Percentiles rank a stretch among this genome's conserved stretches.
phyloP scores from a whole-genome alignment of 1,140 invertebrate species.

The Stenopsyche tienmushanensis region DNA sequence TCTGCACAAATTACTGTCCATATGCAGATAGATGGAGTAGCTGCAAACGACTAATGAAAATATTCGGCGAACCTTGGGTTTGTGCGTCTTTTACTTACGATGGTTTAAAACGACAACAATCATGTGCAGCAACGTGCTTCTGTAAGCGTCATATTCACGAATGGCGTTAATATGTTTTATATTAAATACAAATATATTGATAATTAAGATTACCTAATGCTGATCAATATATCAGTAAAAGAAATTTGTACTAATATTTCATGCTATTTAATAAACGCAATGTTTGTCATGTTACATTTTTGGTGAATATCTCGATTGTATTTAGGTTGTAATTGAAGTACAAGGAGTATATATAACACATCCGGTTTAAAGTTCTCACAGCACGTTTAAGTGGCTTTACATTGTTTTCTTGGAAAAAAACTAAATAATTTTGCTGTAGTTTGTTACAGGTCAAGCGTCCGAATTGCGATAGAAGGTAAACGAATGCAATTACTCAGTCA shows the following conservation, averaged over 20 bases:
- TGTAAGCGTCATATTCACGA: constrained; percentile 57
- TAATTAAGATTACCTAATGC: too few relatives aligned
- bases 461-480: neutral
- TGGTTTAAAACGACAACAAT: constrained; percentile 57
- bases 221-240: too few relatives aligned
- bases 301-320: too few relatives aligned
- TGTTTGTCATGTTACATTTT: too few relatives aligned
- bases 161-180: constrained; percentile 48
- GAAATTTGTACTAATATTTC: too few relatives aligned
- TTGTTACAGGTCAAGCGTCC: neutral
- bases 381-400: too few relatives aligned
- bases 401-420: neutral
- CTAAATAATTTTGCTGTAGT: neutral
- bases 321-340: too few relatives aligned
- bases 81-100: constrained; percentile 60
- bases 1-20: constrained; percentile 75
- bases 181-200: too few relatives aligned
- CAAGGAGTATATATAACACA: too few relatives aligned
- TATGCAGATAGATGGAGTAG: constrained; percentile 72
- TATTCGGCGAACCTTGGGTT: constrained; percentile 62
- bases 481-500: constrained; percentile 38
- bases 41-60: constrained; percentile 65
- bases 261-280: too few relatives aligned
- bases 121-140: constrained; percentile 70
- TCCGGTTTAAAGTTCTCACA: neutral